These are phyloP conservation scores for Kryptolebias marmoratus DNA, from an alignment of 2,113 vertebrate species.

Conservation along the genomic window DNA sequence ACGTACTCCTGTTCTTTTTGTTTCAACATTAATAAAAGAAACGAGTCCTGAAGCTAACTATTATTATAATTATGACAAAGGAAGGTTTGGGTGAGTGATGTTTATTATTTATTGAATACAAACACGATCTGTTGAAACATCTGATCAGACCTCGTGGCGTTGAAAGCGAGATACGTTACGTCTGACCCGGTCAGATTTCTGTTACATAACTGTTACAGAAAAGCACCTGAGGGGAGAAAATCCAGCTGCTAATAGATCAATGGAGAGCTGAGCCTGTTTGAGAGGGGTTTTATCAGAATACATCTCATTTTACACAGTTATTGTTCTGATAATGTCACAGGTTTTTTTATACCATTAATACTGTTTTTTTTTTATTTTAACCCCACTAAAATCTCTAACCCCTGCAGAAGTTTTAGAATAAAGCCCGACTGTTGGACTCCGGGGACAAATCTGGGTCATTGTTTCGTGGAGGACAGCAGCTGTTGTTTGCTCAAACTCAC, in stretches of 20 bases:
- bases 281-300: too few relatives aligned
- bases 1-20: too few relatives aligned
- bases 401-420: background rate
- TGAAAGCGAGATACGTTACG: conserved; percentile 1
- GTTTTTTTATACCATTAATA: background rate
- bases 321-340: background rate
- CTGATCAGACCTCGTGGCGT: background rate
- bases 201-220: background rate
- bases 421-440: background rate
- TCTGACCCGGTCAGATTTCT: background rate
- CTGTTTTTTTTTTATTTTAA: background rate
- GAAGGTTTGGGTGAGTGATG: background rate
- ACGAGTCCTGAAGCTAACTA: too few relatives aligned
- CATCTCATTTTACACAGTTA: too few relatives aligned
- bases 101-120: background rate
- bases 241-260: background rate
- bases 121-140: background rate
- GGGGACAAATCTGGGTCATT: background rate
- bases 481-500: background rate
- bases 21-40: too few relatives aligned
- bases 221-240: background rate
- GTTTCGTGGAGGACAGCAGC: background rate
- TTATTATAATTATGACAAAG: too few relatives aligned
- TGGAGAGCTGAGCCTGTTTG: background rate
- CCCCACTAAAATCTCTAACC: background rate